Base-by-base conservation (phyloP, 2,888 invertebrate species). In the Eupithecia abbreviata region DNA sequence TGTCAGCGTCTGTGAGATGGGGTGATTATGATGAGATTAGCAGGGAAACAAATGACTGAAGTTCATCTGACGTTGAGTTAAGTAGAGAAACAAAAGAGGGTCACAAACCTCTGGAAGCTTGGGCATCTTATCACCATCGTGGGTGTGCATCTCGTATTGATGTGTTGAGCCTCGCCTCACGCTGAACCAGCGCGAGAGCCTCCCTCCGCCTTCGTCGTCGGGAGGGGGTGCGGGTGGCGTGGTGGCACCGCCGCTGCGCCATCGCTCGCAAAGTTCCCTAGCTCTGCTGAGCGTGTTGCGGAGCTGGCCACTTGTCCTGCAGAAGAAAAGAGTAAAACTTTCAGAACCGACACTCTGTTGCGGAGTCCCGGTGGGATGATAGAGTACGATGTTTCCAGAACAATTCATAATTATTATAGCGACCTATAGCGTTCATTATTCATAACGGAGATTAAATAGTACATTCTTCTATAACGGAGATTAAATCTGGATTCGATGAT, bases 151-250 rank as follows among this genome's bases (percentile, higher is more conserved):
- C 88, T 98, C 98, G 90, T 98, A 98, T 87, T 98, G 98, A 91
- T 97, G 97, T n/a, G 97, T 95, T 80, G 97, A 97, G 67, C 97
- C 97, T 79, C 98, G 96, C 65, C 98, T 95, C 81, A 98, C 97
- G 86, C 98, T 98, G 95, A 98, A 98, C 98, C 98, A 98, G 83
- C 98, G 96, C 51, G 98, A 97, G 71, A 98, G 95, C 76, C 97
- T 95, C 79, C 98, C 97, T 83, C 97, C 96, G 71, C 97, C 96
- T 83, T 97, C 96, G 88, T 96, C 96, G 81, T 95, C 95, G 76
- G 95, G 95, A 68, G 95, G 93, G 4, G 91, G 92, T 15, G 92
- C 90, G 49, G 92, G 91, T 55, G 93, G 93, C 77, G 92, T 89
- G 43, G 93, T 91, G 65, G 87, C 85, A 62, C 91, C 89, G 71